These are phyloP conservation scores for Pteruthius melanotis DNA, from an alignment of 2,113 vertebrate species.

Conservation along the genomic window DNA sequence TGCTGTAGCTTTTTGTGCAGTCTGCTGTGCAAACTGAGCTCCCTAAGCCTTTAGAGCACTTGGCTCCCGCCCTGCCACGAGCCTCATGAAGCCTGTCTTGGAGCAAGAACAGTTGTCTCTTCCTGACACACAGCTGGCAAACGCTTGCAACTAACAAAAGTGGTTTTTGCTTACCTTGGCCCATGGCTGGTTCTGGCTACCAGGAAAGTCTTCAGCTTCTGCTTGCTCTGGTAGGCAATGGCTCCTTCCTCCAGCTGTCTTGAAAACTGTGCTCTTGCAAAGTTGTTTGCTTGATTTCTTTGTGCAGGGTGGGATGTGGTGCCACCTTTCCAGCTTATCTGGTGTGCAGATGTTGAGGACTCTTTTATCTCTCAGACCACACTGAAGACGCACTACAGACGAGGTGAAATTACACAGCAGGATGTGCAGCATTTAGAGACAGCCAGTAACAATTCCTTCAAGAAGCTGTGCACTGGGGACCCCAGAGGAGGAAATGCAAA, in stretches of 20 bases:
- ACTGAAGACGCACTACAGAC: neutral
- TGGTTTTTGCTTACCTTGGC: constrained; percentile 49
- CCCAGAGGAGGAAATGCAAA: neutral
- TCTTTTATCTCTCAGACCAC: constrained; percentile 39
- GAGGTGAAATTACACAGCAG: neutral
- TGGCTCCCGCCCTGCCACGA: neutral
- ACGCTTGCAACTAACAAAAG: neutral
- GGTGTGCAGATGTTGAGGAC: neutral
- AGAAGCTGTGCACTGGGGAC: neutral
- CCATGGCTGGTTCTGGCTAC: neutral
- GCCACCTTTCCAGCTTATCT: constrained; percentile 27
- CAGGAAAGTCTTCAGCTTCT: neutral
- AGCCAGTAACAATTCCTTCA: neutral
- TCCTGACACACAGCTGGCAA: neutral
- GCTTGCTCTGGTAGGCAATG: neutral
- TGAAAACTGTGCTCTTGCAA: neutral
- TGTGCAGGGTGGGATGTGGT: neutral
- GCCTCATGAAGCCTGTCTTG: neutral
- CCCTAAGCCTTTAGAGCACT: neutral
- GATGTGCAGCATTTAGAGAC: neutral
- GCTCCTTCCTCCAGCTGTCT: neutral
- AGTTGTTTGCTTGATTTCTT: neutral
- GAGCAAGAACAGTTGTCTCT: neutral
- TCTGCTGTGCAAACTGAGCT: neutral
- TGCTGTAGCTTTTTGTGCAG: neutral